Conservation (phyloP, 2,113 vertebrate species). For the Tragulus kanchil region DNA sequence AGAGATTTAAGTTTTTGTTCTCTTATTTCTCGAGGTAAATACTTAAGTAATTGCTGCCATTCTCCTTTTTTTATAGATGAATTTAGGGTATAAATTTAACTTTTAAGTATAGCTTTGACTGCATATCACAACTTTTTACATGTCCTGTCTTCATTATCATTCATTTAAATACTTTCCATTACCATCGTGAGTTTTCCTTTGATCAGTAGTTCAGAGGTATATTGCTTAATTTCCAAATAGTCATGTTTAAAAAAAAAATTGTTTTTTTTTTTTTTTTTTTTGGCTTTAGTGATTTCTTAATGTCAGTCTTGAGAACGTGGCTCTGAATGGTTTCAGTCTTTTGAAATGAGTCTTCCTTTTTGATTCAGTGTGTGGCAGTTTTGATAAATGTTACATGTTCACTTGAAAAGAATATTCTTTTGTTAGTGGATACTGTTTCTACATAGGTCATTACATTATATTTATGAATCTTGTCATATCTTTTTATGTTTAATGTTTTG, state of each 20-base stretch:
- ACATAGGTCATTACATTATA: background rate
- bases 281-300: background rate
- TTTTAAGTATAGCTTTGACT: background rate
- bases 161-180: background rate
- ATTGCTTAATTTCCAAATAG: constrained; percentile 16
- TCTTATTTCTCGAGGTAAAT: background rate
- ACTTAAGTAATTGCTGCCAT: background rate
- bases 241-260: background rate
- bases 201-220: background rate
- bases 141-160: background rate
- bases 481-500: constrained; percentile 1
- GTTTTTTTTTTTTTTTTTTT: background rate
- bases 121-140: background rate
- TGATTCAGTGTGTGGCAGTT: background rate
- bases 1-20: background rate
- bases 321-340: background rate
- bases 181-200: background rate
- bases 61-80: constrained; percentile 1
- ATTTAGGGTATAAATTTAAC: background rate
- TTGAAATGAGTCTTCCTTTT: background rate
- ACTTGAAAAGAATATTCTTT: background rate
- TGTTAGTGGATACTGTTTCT: background rate
- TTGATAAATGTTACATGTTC: background rate
- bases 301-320: background rate
- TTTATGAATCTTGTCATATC: constrained; percentile 5